Base-by-base conservation (phyloP, 2,888 invertebrate species). In the Tethea ocularis region DNA sequence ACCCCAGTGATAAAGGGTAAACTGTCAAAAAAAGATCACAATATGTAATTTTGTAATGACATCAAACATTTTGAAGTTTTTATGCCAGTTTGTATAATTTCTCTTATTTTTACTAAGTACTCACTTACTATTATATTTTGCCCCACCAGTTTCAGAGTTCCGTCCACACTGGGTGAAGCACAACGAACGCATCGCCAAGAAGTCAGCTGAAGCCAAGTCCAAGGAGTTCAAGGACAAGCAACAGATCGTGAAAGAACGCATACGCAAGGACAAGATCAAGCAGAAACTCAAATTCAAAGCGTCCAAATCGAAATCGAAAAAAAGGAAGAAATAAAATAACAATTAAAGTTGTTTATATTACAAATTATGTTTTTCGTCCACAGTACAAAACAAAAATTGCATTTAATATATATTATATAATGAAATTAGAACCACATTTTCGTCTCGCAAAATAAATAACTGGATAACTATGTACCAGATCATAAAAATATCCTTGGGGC, bases 81-180 rank as follows among this genome's bases (percentile, higher is more conserved):
- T n/a, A 29, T 10, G 8, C 0, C 11, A 1, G 10, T 10, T 11
- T 29, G 7, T 29, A 11, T 29, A 29, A 8, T n/a, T n/a, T n/a
- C n/a, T n/a, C n/a, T n/a, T n/a, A n/a, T n/a, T n/a, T 5, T 26
- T 26, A 26, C 6, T 26, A 3, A 26, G 26, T 26, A 2, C 10
- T 33, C 33, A 33, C 15, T 36, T n/a, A n/a, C n/a, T 38, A 33
- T 13, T 33, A 13, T 11, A n/a, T 5, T 20, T 15, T 46, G 15
- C 15, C n/a, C 46, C 7, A 20, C 33, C 88, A 82, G 91, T 84
- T 13, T 93, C 94, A 0, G 94, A 95, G 57, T 93, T 93, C 74
- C 93, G 94, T 59, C 96, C 96, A 0, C 96, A 95, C 75, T 97
- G 97, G 96, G 96, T 96, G 55, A 95, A 96, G 55, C 96, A 97